Evolutionary conservation across 2,888 invertebrate species (phyloP).

Genomic region (Eretmocerus hayati): DNA sequence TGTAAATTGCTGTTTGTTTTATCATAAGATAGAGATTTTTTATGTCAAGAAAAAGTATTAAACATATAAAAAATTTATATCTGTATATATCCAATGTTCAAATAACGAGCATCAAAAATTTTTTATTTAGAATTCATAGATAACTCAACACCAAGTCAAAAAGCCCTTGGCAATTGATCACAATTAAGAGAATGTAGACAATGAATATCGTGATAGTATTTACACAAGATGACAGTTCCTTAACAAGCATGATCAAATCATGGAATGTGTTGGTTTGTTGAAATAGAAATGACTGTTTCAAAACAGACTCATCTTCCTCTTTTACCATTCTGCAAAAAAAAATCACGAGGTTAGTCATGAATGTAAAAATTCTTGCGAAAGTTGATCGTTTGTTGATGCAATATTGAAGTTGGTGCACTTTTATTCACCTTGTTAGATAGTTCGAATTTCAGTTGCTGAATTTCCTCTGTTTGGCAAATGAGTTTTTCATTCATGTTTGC

Average conservation of each 20-base stretch:
- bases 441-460: slow-evolving; percentile 62
- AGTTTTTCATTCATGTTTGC: slow-evolving; percentile 80
- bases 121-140: slow-evolving; percentile 31
- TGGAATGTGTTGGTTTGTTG: slow-evolving; percentile 37
- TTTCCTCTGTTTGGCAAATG: slow-evolving; percentile 71
- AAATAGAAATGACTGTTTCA: slow-evolving; percentile 23
- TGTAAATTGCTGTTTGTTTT: slow-evolving; percentile 11
- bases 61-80: slow-evolving; percentile 13
- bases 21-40: too few relatives aligned
- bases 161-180: slow-evolving; percentile 27
- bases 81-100: slow-evolving; percentile 22
- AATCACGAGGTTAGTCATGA: slow-evolving; percentile 5
- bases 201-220: slow-evolving; percentile 29
- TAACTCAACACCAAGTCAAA: slow-evolving; percentile 32
- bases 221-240: slow-evolving; percentile 35
- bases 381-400: too few relatives aligned
- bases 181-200: slow-evolving; percentile 25
- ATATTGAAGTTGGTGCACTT: too few relatives aligned
- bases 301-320: slow-evolving; percentile 38
- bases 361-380: too few relatives aligned
- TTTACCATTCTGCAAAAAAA: slow-evolving; percentile 38
- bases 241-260: slow-evolving; percentile 30
- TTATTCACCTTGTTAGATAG: slow-evolving; percentile 37
- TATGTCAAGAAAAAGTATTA: slow-evolving; percentile 13
- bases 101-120: slow-evolving; percentile 22